Evolutionary conservation across 2,888 invertebrate genomes (phyloP).

Genomic region (Parasteatoda lunata): DNA sequence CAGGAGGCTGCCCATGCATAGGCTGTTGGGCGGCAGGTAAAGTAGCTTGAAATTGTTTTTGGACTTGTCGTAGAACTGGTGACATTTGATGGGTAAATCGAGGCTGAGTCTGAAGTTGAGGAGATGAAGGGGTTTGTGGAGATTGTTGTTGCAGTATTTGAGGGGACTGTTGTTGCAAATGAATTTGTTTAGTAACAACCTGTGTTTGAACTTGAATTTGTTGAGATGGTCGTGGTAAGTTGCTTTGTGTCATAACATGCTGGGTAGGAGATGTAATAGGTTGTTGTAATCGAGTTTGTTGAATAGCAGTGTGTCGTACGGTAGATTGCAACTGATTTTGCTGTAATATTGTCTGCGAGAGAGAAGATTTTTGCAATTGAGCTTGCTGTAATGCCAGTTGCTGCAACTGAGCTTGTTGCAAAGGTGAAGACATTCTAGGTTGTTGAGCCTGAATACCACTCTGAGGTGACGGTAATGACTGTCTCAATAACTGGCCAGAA

Average conservation of each 20-base stretch:
- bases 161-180: constrained; percentile 48
- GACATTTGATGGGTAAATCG: constrained; percentile 71
- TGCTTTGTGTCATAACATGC: constrained; percentile 35
- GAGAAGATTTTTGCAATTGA: constrained; percentile 29
- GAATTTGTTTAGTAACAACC: constrained; percentile 49
- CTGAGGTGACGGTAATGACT: constrained; percentile 26
- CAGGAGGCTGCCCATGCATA: constrained; percentile 68
- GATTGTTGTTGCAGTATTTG: constrained; percentile 24
- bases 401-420: constrained; percentile 58
- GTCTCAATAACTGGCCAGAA: constrained; percentile 13
- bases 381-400: constrained; percentile 43
- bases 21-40: constrained; percentile 27
- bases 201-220: constrained; percentile 48
- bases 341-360: constrained; percentile 43
- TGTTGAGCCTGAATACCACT: constrained; percentile 16
- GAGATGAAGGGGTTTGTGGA: constrained; percentile 48
- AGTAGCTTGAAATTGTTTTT: constrained; percentile 50
- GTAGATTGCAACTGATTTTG: constrained; percentile 36
- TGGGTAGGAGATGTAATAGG: constrained; percentile 30
- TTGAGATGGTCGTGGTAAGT: constrained; percentile 19
- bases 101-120: constrained; percentile 45
- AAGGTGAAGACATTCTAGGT: constrained; percentile 29
- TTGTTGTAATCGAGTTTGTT: constrained; percentile 55
- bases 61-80: constrained; percentile 63
- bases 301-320: constrained; percentile 50